A percentile compares a stretch with the other conserved stretches of the same genome.
These are phyloP conservation scores for Aphodius granarius DNA, from an alignment of 2,888 invertebrate genomes.

Conservation along the genomic window DNA sequence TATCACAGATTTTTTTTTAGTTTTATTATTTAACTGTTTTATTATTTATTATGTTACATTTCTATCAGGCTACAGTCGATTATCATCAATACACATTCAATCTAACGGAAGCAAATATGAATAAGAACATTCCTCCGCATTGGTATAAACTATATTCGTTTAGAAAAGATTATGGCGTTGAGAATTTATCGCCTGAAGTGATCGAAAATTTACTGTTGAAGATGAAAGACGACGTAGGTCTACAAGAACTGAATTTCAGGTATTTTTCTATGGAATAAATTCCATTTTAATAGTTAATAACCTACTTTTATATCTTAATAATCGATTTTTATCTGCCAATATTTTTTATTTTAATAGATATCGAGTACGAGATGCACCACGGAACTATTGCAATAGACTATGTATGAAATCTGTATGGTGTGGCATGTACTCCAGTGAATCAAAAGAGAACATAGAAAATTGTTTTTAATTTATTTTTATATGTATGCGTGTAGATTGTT, in stretches of 20 bases:
- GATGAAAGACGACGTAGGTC: constrained; percentile 37
- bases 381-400: constrained; percentile 18
- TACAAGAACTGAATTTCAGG: constrained; percentile 20
- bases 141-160: constrained; percentile 77
- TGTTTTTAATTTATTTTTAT: constrained; percentile 17
- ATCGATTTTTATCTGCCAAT: background rate
- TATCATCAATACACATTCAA: constrained; percentile 76
- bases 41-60: too few relatives aligned
- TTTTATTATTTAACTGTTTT: background rate
- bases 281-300: too few relatives aligned
- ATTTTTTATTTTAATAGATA: constrained; percentile 14
- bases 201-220: constrained; percentile 53
- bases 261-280: too few relatives aligned
- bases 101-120: constrained; percentile 69
- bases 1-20: background rate
- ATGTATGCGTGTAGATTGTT: background rate
- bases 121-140: constrained; percentile 58
- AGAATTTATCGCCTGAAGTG: constrained; percentile 63
- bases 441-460: constrained; percentile 21
- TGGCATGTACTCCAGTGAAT: constrained; percentile 22
- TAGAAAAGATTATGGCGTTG: constrained; percentile 66
- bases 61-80: constrained; percentile 59
- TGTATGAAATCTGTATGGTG: constrained; percentile 23
- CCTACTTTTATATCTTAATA: background rate
- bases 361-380: constrained; percentile 16